These are phyloP conservation scores for Macrotrachela quadricornifera DNA, from an alignment of 1,140 invertebrate species.

Conservation along the genomic window DNA sequence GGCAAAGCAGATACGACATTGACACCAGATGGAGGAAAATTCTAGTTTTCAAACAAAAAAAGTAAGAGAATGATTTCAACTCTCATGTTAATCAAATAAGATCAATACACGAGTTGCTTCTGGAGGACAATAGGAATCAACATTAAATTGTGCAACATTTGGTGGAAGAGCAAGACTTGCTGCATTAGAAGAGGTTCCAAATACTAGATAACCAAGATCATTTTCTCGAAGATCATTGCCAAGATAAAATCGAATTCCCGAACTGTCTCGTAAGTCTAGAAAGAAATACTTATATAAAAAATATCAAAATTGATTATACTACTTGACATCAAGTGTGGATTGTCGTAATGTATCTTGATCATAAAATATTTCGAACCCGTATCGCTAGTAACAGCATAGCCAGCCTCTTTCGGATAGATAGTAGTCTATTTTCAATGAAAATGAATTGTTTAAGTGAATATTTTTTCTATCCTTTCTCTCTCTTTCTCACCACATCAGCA, in stretches of 20 bases:
- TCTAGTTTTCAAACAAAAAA: background rate
- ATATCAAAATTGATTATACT: background rate
- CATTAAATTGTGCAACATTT: background rate
- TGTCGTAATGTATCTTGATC: slow-evolving; percentile 5
- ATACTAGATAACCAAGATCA: slow-evolving; percentile 1
- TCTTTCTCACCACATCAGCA: too few relatives aligned
- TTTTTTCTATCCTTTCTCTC: too few relatives aligned
- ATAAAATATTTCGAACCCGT: slow-evolving; percentile 1
- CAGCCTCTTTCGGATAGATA: background rate
- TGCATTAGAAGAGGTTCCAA: background rate
- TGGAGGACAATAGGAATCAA: background rate
- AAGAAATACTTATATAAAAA: too few relatives aligned
- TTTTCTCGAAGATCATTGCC: background rate
- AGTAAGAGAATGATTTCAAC: too few relatives aligned
- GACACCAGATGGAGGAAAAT: background rate
- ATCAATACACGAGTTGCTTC: background rate
- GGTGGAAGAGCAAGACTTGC: slow-evolving; percentile 2
- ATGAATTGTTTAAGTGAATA: too few relatives aligned
- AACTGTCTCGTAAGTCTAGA: background rate
- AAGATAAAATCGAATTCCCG: background rate
- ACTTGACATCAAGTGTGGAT: background rate
- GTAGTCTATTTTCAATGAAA: too few relatives aligned
- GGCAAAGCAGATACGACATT: background rate
- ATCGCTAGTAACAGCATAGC: slow-evolving; percentile 1
- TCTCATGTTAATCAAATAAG: too few relatives aligned